Percentiles rank a stretch among this genome's conserved stretches.
Evolutionary conservation across 2,797 vertebrate species (phyloP).

Genomic region (Benthosema pterotum): DNA sequence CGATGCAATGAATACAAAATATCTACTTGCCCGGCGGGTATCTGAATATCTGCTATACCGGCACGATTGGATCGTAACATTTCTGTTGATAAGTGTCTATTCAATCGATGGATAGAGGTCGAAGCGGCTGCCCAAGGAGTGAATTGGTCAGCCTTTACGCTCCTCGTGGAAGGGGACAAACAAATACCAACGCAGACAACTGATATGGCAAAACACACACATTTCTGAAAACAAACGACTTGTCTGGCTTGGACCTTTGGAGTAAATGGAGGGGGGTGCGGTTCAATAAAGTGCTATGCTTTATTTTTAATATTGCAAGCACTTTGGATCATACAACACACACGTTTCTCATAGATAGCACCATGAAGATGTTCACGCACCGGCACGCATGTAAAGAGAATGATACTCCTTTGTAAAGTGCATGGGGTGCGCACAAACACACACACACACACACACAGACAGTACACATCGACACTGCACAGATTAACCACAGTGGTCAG

Average conservation of each 20-base stretch:
- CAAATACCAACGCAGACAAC: background rate
- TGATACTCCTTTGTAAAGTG: constrained; percentile 73
- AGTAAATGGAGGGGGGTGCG: constrained; percentile 55
- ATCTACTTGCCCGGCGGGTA: no score
- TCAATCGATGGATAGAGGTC: no score
- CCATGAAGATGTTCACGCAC: constrained; percentile 80
- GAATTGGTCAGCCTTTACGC: constrained; percentile 11
- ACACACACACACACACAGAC: constrained; percentile 37
- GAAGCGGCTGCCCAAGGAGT: constrained; percentile 34
- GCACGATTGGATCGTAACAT: no score
- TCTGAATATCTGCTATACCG: no score
- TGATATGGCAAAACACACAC: constrained; percentile 11
- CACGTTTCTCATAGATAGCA: constrained; percentile 74
- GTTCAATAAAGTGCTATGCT: constrained; percentile 73
- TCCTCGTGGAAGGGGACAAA: constrained; percentile 18
- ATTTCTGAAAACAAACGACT: constrained; percentile 31
- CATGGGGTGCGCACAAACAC: constrained; percentile 62
- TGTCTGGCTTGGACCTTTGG: constrained; percentile 26
- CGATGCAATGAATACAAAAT: no score
- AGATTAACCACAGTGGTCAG: constrained; percentile 73
- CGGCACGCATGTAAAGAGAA: constrained; percentile 71
- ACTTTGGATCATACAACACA: constrained; percentile 72
- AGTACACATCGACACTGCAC: constrained; percentile 69
- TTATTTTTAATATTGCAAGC: constrained; percentile 72
- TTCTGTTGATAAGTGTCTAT: no score